A percentile compares a stretch with the other conserved stretches of the same genome.
Conservation (phyloP, 2,113 vertebrate species). For the Ariopsis seemanni region DNA sequence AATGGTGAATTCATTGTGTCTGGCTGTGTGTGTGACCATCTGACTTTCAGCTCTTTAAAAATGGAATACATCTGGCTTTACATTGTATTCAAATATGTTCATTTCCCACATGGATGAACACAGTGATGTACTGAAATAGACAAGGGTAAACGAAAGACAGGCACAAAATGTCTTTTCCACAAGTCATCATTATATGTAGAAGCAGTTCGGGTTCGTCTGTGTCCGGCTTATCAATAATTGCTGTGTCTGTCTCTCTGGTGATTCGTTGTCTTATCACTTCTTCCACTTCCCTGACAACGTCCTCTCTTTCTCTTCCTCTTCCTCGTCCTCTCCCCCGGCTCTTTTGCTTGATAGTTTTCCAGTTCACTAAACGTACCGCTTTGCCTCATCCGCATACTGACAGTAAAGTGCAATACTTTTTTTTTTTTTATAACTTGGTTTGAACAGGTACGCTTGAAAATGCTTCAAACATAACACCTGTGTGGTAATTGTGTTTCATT, state of each 20-base stretch:
- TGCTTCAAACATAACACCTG: not conserved
- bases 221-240: not conserved
- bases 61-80: not conserved
- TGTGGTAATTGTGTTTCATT: not conserved
- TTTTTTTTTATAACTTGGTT: not conserved
- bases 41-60: not conserved
- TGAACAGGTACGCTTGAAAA: not conserved
- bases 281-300: slow-evolving; percentile 2
- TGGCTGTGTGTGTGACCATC: not conserved
- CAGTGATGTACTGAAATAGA: not conserved
- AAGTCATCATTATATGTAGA: not conserved
- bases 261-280: not conserved
- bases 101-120: not conserved
- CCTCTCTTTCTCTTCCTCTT: not conserved
- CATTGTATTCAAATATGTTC: not conserved
- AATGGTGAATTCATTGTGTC: not conserved
- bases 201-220: not conserved
- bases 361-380: not conserved
- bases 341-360: slow-evolving; percentile 2
- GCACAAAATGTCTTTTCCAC: not conserved
- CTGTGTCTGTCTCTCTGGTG: not conserved
- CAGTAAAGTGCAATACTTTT: not conserved
- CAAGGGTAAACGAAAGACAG: not conserved
- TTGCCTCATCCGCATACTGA: not conserved
- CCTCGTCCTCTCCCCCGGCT: not conserved